Evolutionary conservation across 2,797 vertebrate species (phyloP), one percentile per base, ranked within the genome.

Genomic region (Xenopus petersii): DNA sequence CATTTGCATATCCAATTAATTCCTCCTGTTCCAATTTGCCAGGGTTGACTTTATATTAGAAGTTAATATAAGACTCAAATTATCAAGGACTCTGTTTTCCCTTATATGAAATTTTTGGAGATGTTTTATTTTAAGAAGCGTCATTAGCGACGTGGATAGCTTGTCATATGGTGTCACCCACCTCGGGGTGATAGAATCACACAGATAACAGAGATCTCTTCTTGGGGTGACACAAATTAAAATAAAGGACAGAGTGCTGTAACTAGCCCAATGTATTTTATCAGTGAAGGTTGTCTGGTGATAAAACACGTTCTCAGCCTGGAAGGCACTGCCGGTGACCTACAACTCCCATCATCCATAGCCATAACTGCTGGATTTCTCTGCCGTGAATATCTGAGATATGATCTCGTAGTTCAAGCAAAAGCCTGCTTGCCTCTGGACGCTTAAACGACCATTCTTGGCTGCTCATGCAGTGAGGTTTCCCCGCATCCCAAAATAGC

Each of bases 1-100:
- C 85, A 92, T 92, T 92, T 92, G 87, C 89, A 92, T 92, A 91
- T 90, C 89, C 91, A 92, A 91, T 92, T 91, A 92, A 91, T 92
- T 91, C 89, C 89, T 85, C 87, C 86, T 88, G 86, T 87, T 91
- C 89, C 91, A 90, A 92, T 92, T 92, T 90, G 87, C 85, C 84
- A 86, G 83, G 88, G 83, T 86, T 91, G 91, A 87, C 85, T 89
- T 92, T 88, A 87, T 88, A 84, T 82, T 90, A 87, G 86, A 85
- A 82, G 82, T 84, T 84, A 89, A 90, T 88, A 89, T 84, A 90
- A 81, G 86, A 86, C 87, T 87, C 85, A 86, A 87, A 88, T 89
- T 83, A 87, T 84, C 83, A 30, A 71, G 47, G 68, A 71, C 61
- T 62, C 83, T 82, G 83, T 75, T 87, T 87, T 83, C 79, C 79